Evolutionary conservation across 2,888 invertebrate genomes (phyloP).

Genomic region (Pachymerium ferrugineum): DNA sequence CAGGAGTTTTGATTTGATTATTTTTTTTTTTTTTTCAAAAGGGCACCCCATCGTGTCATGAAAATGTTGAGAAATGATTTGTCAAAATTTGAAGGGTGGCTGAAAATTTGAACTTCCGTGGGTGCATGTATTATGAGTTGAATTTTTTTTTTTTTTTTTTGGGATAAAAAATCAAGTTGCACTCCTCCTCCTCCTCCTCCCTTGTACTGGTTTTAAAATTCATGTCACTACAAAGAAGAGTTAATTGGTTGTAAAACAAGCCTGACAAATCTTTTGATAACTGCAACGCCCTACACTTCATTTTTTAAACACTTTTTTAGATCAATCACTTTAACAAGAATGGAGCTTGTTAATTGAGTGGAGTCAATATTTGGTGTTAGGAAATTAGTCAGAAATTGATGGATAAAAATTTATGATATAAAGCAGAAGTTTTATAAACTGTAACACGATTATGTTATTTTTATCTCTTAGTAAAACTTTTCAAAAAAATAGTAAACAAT

Average conservation of each 20-base stretch:
- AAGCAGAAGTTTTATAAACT: no score
- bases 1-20: background rate
- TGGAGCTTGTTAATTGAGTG: no score
- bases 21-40: background rate
- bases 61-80: conserved; percentile 31
- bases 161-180: background rate
- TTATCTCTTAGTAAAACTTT: no score
- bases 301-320: conserved; percentile 17
- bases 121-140: conserved; percentile 27
- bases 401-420: no score
- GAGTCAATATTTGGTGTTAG: no score
- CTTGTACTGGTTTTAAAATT: conserved; percentile 23
- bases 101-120: conserved; percentile 29
- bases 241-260: conserved; percentile 24
- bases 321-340: no score
- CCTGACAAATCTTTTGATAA: conserved; percentile 25
- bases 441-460: no score
- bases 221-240: conserved; percentile 27
- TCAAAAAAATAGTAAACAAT: no score
- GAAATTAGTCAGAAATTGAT: no score
- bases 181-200: no score
- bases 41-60: background rate
- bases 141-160: conserved; percentile 23
- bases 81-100: conserved; percentile 32
- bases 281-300: background rate